Conservation (phyloP, 1,140 invertebrate species). For the Meloidogyne exigua region DNA sequence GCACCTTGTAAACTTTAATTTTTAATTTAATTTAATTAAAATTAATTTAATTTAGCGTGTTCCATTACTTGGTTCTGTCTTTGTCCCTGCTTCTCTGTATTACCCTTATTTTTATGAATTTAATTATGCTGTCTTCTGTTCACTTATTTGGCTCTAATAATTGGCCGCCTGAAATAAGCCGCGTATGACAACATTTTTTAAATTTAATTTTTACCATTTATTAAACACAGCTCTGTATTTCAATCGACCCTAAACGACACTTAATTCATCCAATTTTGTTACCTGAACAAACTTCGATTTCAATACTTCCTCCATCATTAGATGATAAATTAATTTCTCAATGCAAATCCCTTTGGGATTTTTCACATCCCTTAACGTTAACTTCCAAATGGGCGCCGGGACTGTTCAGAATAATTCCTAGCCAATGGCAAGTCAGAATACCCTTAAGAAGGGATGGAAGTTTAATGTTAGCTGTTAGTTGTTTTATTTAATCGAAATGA, state of each 20-base stretch:
- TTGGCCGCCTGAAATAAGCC: constrained; percentile 54
- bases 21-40: background rate
- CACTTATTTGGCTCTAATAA: constrained; percentile 53
- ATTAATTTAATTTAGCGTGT: constrained; percentile 45
- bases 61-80: constrained; percentile 52
- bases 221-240: constrained; percentile 29
- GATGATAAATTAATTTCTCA: background rate
- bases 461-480: constrained; percentile 17
- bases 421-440: constrained; percentile 13
- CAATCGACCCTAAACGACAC: constrained; percentile 19
- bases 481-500: background rate
- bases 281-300: background rate
- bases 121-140: constrained; percentile 51
- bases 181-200: constrained; percentile 23
- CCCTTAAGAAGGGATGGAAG: background rate
- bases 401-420: background rate
- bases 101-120: constrained; percentile 46
- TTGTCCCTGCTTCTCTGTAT: constrained; percentile 45
- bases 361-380: constrained; percentile 2
- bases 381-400: constrained; percentile 14
- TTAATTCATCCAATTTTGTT: constrained; percentile 28
- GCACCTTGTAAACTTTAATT: background rate
- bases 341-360: constrained; percentile 31
- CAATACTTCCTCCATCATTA: background rate
- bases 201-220: background rate